These are phyloP conservation scores for Aphelenchoides bicaudatus DNA, from an alignment of 2,888 invertebrate species.

Conservation along the genomic window DNA sequence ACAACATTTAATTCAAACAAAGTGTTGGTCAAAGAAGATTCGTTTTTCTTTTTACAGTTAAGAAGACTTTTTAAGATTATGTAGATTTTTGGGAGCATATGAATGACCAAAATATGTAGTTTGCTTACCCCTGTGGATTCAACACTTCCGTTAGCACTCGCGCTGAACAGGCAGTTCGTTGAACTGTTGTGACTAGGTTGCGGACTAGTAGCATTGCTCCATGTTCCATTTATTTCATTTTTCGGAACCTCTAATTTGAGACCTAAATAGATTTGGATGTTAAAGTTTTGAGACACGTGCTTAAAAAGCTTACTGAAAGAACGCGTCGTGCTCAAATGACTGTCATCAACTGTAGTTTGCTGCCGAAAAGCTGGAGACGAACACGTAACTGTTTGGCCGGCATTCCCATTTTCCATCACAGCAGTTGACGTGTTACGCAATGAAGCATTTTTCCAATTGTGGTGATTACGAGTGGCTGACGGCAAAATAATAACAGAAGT, in stretches of 20 bases:
- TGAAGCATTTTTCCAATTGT: slow-evolving; percentile 27
- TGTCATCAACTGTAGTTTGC: slow-evolving; percentile 29
- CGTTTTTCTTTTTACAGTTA: no score
- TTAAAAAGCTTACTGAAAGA: no score
- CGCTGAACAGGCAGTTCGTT: slow-evolving; percentile 1
- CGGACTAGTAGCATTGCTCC: background rate
- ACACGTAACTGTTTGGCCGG: slow-evolving; percentile 3
- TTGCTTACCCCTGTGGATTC: slow-evolving; percentile 10
- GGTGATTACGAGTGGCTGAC: slow-evolving; percentile 12
- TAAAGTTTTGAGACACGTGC: no score
- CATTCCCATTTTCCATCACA: background rate
- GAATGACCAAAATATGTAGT: no score
- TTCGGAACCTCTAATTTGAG: slow-evolving; percentile 10
- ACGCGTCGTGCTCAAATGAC: slow-evolving; percentile 17
- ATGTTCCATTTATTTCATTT: background rate
- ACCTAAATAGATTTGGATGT: no score
- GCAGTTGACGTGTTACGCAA: slow-evolving; percentile 24
- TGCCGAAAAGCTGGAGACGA: slow-evolving; percentile 21
- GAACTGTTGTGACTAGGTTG: background rate
- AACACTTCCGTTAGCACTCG: slow-evolving; percentile 17
- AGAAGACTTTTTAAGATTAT: no score
- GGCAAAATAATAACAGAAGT: slow-evolving; percentile 21
- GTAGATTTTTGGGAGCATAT: no score
- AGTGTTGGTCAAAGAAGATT: no score
- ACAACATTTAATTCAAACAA: no score